Percentiles rank a stretch among this genome's conserved stretches.
These are phyloP conservation scores for Drosophila tristis DNA, from an alignment of 1,140 invertebrate species.

Conservation along the genomic window DNA sequence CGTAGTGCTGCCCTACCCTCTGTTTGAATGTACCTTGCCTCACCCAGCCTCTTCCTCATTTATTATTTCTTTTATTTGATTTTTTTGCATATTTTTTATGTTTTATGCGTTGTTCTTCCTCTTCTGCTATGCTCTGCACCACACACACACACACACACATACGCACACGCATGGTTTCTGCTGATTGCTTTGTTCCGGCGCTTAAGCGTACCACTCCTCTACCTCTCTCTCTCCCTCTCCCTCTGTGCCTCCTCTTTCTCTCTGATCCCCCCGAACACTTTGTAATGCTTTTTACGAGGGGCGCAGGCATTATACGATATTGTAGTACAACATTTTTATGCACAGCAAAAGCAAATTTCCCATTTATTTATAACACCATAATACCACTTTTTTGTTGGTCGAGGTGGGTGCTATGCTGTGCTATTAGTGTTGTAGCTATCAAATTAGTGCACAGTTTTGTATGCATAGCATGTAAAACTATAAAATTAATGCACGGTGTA, in stretches of 20 bases:
- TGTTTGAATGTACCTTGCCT: too few relatives aligned
- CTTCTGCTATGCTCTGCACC: not conserved
- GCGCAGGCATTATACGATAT: slow-evolving; percentile 18
- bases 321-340: slow-evolving; percentile 16
- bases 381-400: slow-evolving; percentile 1
- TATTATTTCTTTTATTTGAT: slow-evolving; percentile 45
- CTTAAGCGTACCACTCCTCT: slow-evolving; percentile 54
- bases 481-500: not conserved
- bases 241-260: too few relatives aligned
- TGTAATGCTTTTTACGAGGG: slow-evolving; percentile 38
- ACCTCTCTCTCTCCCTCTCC: not conserved
- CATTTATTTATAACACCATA: slow-evolving; percentile 14
- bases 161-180: slow-evolving; percentile 59
- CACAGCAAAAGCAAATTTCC: slow-evolving; percentile 29
- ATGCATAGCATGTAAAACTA: not conserved
- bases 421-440: slow-evolving; percentile 19
- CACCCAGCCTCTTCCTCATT: slow-evolving; percentile 19
- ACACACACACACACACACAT: slow-evolving; percentile 13
- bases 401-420: not conserved
- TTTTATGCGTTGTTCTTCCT: slow-evolving; percentile 38
- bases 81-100: slow-evolving; percentile 58
- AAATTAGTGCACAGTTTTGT: slow-evolving; percentile 25
- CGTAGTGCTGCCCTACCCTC: not conserved
- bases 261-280: slow-evolving; percentile 34
- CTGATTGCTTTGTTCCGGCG: slow-evolving; percentile 79